These are phyloP conservation scores for Pseudomyrmex flavicornis DNA, from an alignment of 1,140 invertebrate genomes.

Conservation along the genomic window DNA sequence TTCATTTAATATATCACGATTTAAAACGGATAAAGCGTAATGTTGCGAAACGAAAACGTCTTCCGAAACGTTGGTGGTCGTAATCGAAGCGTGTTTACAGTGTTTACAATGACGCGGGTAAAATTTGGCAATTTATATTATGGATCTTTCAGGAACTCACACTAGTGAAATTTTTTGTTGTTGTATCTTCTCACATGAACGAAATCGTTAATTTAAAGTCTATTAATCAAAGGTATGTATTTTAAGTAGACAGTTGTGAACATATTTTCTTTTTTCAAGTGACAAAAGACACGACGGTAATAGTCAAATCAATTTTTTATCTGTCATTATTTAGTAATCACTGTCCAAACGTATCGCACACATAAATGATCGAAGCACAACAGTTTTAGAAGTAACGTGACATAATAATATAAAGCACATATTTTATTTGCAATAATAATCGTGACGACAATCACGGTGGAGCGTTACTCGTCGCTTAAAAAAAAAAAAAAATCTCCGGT, in stretches of 20 bases:
- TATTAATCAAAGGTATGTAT: not conserved
- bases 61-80: not conserved
- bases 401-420: not conserved
- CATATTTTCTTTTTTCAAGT: not conserved
- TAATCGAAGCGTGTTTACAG: slow-evolving; percentile 30
- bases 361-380: not conserved
- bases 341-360: not conserved
- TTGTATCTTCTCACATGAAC: not conserved
- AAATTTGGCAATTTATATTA: slow-evolving; percentile 7
- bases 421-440: slow-evolving; percentile 1
- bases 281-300: no score
- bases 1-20: slow-evolving; percentile 50
- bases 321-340: not conserved
- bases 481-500: not conserved
- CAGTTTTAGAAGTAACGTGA: not conserved
- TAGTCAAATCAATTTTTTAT: not conserved
- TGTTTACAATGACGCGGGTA: not conserved
- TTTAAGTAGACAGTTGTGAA: not conserved
- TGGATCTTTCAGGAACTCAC: not conserved
- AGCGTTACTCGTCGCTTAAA: not conserved
- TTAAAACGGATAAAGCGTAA: slow-evolving; percentile 44
- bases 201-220: not conserved
- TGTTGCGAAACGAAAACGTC: slow-evolving; percentile 36
- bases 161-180: not conserved
- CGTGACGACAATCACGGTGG: not conserved